Conservation (phyloP, 2,888 invertebrate genomes). For the Pyrochroa serraticornis region DNA sequence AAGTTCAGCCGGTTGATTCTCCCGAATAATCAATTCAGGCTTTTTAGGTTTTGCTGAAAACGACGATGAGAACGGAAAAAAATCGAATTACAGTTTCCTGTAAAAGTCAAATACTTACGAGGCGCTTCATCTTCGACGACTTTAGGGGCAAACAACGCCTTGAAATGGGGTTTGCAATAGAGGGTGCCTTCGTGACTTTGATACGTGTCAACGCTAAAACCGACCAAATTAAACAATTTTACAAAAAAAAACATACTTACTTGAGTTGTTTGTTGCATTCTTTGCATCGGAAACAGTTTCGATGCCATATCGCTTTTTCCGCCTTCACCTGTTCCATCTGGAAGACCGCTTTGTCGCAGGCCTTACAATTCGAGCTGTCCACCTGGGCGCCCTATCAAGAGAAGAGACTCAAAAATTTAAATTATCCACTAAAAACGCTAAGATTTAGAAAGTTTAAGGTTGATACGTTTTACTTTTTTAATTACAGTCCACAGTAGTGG, state of each 20-base stretch:
- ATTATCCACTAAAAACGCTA: too few relatives aligned
- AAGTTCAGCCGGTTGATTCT: constrained; percentile 87
- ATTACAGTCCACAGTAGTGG: too few relatives aligned
- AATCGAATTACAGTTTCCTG: not conserved
- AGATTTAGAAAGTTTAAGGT: too few relatives aligned
- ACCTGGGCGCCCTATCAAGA: constrained; percentile 56
- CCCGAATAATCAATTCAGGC: constrained; percentile 88
- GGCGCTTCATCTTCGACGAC: constrained; percentile 77
- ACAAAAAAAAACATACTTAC: constrained; percentile 62
- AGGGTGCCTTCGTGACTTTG: constrained; percentile 88
- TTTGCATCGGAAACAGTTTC: constrained; percentile 91
- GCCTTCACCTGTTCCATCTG: constrained; percentile 97
- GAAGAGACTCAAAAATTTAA: not conserved
- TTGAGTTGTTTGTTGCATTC: constrained; percentile 92
- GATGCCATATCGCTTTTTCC: constrained; percentile 89
- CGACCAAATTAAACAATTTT: constrained; percentile 24
- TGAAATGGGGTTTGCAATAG: constrained; percentile 94
- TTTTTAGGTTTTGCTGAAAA: constrained; percentile 71
- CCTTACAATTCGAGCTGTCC: constrained; percentile 74
- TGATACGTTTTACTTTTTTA: too few relatives aligned
- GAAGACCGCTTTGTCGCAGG: constrained; percentile 89
- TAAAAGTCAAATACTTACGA: constrained; percentile 59
- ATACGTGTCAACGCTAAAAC: constrained; percentile 86
- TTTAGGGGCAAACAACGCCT: constrained; percentile 89
- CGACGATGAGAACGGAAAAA: constrained; percentile 7